These are phyloP conservation scores for Triplophysa bombifrons DNA, from an alignment of 2,797 vertebrate species.

Conservation along the genomic window DNA sequence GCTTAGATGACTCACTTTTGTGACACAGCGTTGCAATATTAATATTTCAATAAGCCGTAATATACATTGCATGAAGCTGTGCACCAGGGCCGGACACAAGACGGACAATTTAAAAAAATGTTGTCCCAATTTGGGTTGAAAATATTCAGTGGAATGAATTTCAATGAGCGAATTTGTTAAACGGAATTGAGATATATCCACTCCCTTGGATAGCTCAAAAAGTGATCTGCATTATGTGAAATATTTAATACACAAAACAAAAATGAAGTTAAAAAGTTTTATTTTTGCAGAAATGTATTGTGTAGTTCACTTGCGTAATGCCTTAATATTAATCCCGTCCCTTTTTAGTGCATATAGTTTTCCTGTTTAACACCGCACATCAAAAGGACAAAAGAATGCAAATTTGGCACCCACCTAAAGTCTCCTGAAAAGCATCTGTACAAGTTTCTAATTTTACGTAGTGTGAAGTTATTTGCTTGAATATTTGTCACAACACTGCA, in stretches of 20 bases:
- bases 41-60: conserved; percentile 38
- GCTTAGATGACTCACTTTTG: conserved; percentile 30
- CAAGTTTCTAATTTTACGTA: no score
- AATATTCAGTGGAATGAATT: neutral
- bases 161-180: neutral
- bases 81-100: conserved; percentile 1
- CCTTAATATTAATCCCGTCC: no score
- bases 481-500: neutral
- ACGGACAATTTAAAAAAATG: neutral
- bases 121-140: neutral
- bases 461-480: neutral
- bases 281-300: no score
- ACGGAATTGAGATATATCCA: neutral
- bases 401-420: no score
- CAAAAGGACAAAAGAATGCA: no score
- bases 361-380: no score
- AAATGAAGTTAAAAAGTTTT: no score
- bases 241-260: no score
- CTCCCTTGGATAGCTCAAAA: neutral
- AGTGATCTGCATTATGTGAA: neutral
- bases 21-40: conserved; percentile 27
- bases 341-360: no score
- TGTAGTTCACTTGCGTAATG: no score
- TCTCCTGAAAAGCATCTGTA: no score
- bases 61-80: conserved; percentile 35